Evolutionary conservation across 2,888 invertebrate genomes (phyloP), one percentile per base, ranked within the genome.

Genomic region (Philhelius pedissequus): DNA sequence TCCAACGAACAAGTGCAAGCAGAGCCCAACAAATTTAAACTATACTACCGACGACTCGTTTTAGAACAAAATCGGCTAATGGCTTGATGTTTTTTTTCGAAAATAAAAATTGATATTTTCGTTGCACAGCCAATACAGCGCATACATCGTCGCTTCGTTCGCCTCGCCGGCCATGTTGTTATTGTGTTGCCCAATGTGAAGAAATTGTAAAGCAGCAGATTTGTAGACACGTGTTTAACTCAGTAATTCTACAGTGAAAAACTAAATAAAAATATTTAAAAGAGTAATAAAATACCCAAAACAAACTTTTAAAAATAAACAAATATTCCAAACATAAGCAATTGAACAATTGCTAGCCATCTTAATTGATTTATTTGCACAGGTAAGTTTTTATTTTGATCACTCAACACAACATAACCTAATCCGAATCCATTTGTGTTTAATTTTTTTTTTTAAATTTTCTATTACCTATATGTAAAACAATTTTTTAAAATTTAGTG

Each of bases 171-270:
- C 88, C 88, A 88, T 88, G 87, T 88, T 88, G 88, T 88, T 88
- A 87, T 88, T 88, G 87, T 87, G 86, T 88, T 87, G 77, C 87
- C 86, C 84, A 82, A 82, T 64, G 73, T 88, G 89, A 89, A 87
- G 87, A 88, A 86, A 56, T 56, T 32, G 32, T 56, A 56, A 54
- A 88, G 87, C 80, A 75, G 74, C 80, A 78, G 40, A 56, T 86
- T 64, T 86, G 88, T 88, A 88, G 90, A 90, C 91, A 90, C 90
- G 90, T 90, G 90, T 90, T 90, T 90, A 90, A 90, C 87, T 76
- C 73, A 32, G 66, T 48, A 84, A 86, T 73, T 75, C 69, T 86
- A 80, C 66, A 75, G 56, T 76, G 73, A 70, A 87, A 86, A 87
- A 79, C 78, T 54, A 56, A 79, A 87, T 68, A 81, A 86, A 86